Evolutionary conservation across 2,113 vertebrate species (phyloP), one percentile per base, ranked within the genome.

Genomic region (Tiliqua scincoides): DNA sequence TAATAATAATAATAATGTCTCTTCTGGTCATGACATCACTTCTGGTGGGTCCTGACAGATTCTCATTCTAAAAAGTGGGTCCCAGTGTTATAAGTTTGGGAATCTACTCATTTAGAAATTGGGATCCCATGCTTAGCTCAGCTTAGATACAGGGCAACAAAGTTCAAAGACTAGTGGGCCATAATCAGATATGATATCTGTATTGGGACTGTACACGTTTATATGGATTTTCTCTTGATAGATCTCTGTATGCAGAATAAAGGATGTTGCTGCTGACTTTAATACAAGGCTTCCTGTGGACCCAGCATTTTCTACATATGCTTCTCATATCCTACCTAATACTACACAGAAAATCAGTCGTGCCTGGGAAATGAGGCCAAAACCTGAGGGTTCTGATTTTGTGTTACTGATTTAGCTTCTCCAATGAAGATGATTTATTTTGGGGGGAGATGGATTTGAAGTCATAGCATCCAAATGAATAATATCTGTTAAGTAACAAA

Each of bases 51-150:
- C n/a, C n/a, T n/a, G n/a, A n/a, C n/a, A n/a, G n/a, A n/a, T n/a
- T n/a, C n/a, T n/a, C n/a, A n/a, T n/a, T n/a, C n/a, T n/a, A n/a
- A n/a, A n/a, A n/a, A n/a, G n/a, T n/a, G n/a, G n/a, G n/a, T n/a
- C n/a, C n/a, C n/a, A n/a, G n/a, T n/a, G n/a, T n/a, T n/a, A n/a
- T n/a, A n/a, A n/a, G n/a, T n/a, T n/a, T n/a, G n/a, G n/a, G n/a
- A n/a, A n/a, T n/a, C n/a, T n/a, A n/a, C n/a, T n/a, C n/a, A n/a
- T n/a, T n/a, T n/a, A 30, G 27, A 48, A 35, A 54, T 7, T 57
- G 71, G 79, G 89, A 91, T 84, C 48, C 87, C 72, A 89, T 17
- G 83, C 76, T 93, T 91, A 90, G 88, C 89, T 91, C 93, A 70
- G 63, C 68, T 89, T 88, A 94, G 86, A n/a, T 70, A 30, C 79